These are phyloP conservation scores for Merops nubicus DNA, from an alignment of 2,113 vertebrate genomes.

Conservation along the genomic window DNA sequence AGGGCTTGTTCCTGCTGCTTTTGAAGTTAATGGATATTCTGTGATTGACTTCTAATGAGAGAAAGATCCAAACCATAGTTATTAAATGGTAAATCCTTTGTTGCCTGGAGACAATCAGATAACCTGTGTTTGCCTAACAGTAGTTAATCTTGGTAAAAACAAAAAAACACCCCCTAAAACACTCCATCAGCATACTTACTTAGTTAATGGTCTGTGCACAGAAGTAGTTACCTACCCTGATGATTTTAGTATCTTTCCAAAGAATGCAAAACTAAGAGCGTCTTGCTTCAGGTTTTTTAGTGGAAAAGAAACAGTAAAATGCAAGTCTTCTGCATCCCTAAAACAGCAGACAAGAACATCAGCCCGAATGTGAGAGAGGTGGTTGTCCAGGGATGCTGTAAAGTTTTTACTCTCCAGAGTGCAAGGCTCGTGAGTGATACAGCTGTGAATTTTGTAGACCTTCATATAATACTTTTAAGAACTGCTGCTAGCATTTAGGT, in stretches of 20 bases:
- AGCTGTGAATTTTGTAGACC: background rate
- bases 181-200: background rate
- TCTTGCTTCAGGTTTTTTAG: background rate
- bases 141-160: background rate
- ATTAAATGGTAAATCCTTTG: slow-evolving; percentile 14
- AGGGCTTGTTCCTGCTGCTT: slow-evolving; percentile 18
- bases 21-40: slow-evolving; percentile 54
- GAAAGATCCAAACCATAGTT: background rate
- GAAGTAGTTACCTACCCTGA: background rate
- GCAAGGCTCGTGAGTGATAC: background rate
- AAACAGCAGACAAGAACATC: background rate
- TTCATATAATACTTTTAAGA: fast-evolving
- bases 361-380: background rate
- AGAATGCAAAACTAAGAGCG: background rate
- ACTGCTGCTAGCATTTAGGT: background rate
- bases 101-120: slow-evolving; percentile 45
- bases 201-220: background rate
- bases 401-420: background rate
- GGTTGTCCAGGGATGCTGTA: background rate
- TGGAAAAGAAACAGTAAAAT: background rate
- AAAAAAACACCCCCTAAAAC: background rate
- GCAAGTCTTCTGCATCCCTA: background rate
- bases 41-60: slow-evolving; percentile 40
- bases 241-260: background rate
- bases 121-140: background rate